A percentile compares a stretch with the other conserved stretches of the same genome.
These are phyloP conservation scores for Coregonus ussuriensis DNA, from an alignment of 2,797 vertebrate genomes.

Conservation along the genomic window DNA sequence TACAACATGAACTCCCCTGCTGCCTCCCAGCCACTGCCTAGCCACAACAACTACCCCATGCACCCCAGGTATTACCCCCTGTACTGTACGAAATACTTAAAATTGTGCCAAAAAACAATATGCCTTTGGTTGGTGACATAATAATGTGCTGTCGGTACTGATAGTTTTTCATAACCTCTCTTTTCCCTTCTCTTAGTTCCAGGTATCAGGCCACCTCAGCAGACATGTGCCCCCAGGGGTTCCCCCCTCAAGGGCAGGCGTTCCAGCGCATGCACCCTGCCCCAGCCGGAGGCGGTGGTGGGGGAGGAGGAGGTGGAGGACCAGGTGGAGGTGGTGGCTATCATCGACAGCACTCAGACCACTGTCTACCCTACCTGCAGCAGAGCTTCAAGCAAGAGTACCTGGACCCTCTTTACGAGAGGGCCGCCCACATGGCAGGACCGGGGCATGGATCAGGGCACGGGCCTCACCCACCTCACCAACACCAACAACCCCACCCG, in stretches of 20 bases:
- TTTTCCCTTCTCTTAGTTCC: constrained; percentile 65
- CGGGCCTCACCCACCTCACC: constrained; percentile 24
- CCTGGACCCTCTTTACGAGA: constrained; percentile 84
- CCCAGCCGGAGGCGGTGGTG: constrained; percentile 54
- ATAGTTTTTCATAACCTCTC: background rate
- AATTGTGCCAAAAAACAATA: background rate
- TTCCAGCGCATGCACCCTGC: constrained; percentile 79
- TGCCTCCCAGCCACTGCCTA: constrained; percentile 68
- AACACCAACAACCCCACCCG: constrained; percentile 34
- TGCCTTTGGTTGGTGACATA: background rate
- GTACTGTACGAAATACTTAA: background rate
- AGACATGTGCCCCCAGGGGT: constrained; percentile 83
- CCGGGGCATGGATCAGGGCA: constrained; percentile 38
- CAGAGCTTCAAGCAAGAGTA: constrained; percentile 96
- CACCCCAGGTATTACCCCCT: constrained; percentile 71
- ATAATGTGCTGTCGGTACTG: background rate
- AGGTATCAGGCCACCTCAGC: constrained; percentile 79
- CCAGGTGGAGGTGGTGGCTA: constrained; percentile 55
- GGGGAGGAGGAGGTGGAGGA: constrained; percentile 53
- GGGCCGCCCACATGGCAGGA: constrained; percentile 71
- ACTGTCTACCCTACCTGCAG: constrained; percentile 84
- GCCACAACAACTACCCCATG: constrained; percentile 76
- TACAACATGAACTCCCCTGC: constrained; percentile 30
- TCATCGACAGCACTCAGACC: constrained; percentile 85
- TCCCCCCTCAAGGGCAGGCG: constrained; percentile 79